Evolutionary conservation across 2,888 invertebrate species (phyloP), one percentile per base, ranked within the genome.

Genomic region (Endomychus coccineus): DNA sequence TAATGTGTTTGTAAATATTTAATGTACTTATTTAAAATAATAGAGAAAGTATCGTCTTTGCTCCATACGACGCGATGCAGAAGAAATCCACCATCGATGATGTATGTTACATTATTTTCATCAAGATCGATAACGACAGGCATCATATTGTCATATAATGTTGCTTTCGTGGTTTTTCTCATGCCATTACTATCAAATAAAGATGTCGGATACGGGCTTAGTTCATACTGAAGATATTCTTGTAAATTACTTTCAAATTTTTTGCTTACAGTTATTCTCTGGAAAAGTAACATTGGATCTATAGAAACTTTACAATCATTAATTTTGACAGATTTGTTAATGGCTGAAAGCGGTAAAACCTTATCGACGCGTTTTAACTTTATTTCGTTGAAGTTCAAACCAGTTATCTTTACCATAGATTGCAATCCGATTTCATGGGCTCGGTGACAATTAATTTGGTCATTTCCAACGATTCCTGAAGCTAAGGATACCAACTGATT

Each of bases 331-430:
- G 39, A 42, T 34, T 36, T 47, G 39, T 47, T 44, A 27, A 47
- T 30, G n/a, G 32, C 24, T 36, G 44, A 47, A 36, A 47, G 36
- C 36, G 43, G 42, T 23, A 51, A 31, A 36, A 53, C 50, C 54
- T 48, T 54, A 39, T 55, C 51, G 19, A 31, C 19, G 41, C 54
- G 50, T 49, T 52, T 50, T 23, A 52, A 54, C 23, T 45, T 51
- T 47, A 56, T 49, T 24, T 51, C 40, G 31, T 43, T 19, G 31
- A 45, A 43, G 10, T 28, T 24, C 21, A 39, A 27, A 11, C 40
- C 46, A 34, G 40, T 38, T 9, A 50, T 44, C 28, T 45, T 45
- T 16, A 6, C 10, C 39, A 45, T 46, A 21, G 41, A 45, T 25
- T 48, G 14, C 27, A 45, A 24, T 31, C 46, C 42, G 15, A 48